These are phyloP conservation scores for Seira ritae DNA, from an alignment of 2,888 invertebrate genomes.

Conservation along the genomic window DNA sequence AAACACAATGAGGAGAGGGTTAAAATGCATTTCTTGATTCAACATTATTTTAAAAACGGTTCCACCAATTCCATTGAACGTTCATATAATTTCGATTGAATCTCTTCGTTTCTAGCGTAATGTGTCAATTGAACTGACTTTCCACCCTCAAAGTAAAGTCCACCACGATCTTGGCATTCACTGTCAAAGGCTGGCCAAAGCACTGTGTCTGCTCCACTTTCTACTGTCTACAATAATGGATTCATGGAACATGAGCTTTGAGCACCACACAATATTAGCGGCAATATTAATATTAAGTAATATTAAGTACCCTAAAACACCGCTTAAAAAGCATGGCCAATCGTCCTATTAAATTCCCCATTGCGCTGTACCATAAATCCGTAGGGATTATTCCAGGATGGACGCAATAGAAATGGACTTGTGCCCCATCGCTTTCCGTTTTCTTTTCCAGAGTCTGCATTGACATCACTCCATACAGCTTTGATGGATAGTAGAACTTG, in stretches of 20 bases:
- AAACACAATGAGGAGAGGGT: no score
- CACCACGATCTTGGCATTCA: constrained; percentile 84
- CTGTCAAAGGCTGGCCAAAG: constrained; percentile 86
- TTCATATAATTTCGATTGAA: background rate
- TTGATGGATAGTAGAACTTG: constrained; percentile 87
- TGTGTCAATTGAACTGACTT: no score
- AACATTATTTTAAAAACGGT: no score
- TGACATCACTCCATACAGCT: constrained; percentile 85
- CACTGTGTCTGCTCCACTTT: constrained; percentile 86
- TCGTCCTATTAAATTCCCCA: background rate
- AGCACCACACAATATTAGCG: no score
- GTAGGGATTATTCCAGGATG: constrained; percentile 93
- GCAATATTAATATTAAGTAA: no score
- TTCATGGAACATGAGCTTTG: no score
- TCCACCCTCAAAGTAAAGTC: constrained; percentile 83
- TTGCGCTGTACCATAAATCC: constrained; percentile 80
- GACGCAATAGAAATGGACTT: constrained; percentile 83
- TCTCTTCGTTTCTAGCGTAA: background rate
- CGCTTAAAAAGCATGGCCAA: background rate
- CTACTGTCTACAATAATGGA: constrained; percentile 80
- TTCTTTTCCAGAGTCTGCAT: constrained; percentile 80
- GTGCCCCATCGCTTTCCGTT: constrained; percentile 78
- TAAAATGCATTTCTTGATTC: no score
- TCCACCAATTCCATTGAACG: background rate
- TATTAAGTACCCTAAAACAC: constrained; percentile 29